These are phyloP conservation scores for Nanorana parkeri DNA, from an alignment of 2,113 vertebrate genomes.

Conservation along the genomic window DNA sequence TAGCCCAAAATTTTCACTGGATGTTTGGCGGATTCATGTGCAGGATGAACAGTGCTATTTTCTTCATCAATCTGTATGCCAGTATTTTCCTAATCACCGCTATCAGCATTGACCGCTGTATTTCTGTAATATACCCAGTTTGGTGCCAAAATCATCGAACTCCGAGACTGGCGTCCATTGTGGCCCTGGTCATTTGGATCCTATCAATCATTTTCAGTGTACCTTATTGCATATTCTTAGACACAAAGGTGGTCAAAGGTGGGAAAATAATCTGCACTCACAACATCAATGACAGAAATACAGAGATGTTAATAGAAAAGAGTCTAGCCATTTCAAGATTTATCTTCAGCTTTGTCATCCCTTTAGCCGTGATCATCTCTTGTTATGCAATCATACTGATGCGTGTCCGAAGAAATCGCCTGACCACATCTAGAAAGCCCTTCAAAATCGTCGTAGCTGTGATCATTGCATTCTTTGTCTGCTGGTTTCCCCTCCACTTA, in stretches of 20 bases:
- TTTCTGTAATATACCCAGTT: constrained; percentile 81
- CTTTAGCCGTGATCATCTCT: constrained; percentile 78
- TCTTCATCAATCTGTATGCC: constrained; percentile 88
- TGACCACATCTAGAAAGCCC: constrained; percentile 79
- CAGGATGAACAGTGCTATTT: constrained; percentile 82
- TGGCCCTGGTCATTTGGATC: constrained; percentile 78
- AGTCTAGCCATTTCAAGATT: constrained; percentile 72
- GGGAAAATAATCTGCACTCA: constrained; percentile 79
- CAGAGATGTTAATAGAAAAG: constrained; percentile 62
- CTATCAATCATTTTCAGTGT: constrained; percentile 80
- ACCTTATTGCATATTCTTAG: constrained; percentile 81
- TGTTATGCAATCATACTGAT: constrained; percentile 79
- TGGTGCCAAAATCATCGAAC: constrained; percentile 86
- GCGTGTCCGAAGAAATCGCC: constrained; percentile 72
- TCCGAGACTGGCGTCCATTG: constrained; percentile 71
- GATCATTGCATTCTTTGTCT: constrained; percentile 81
- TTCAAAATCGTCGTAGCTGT: constrained; percentile 85
- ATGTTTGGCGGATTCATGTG: constrained; percentile 86
- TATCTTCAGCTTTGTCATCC: constrained; percentile 77
- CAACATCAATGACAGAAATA: constrained; percentile 69
- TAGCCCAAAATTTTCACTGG: constrained; percentile 84
- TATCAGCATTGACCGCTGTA: constrained; percentile 86
- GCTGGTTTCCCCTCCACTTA: constrained; percentile 85
- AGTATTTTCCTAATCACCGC: constrained; percentile 86
- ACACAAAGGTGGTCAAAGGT: constrained; percentile 68